These are phyloP conservation scores for Arctocebus calabarensis DNA, from an alignment of 2,797 vertebrate species.

Conservation along the genomic window DNA sequence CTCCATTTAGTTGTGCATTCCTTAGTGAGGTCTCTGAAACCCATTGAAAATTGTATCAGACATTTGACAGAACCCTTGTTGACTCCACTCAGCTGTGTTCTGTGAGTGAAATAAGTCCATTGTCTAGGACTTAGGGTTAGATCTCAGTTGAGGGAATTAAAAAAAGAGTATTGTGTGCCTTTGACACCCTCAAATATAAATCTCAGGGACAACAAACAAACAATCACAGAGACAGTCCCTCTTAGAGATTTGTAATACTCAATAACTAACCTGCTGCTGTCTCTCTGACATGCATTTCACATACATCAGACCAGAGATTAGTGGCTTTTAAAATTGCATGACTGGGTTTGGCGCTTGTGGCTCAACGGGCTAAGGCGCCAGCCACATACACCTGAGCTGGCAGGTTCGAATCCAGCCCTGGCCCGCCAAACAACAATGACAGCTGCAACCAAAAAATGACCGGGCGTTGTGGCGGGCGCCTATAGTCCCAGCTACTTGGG, in stretches of 20 bases:
- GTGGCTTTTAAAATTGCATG: conserved; percentile 18
- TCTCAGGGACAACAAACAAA: not conserved
- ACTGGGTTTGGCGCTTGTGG: not conserved
- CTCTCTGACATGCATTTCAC: not conserved
- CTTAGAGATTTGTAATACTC: not conserved
- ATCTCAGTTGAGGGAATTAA: conserved; percentile 21
- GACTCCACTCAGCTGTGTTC: not conserved
- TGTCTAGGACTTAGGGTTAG: not conserved
- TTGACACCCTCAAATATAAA: not conserved
- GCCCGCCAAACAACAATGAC: too few species aligned
- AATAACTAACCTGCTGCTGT: not conserved
- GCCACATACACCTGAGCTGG: too few species aligned
- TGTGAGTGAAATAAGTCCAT: not conserved
- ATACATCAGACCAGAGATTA: conserved; percentile 22
- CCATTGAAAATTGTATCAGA: not conserved
- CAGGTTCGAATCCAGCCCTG: too few species aligned
- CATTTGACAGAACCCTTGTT: not conserved
- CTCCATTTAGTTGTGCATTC: not conserved
- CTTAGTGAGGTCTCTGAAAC: conserved; percentile 20
- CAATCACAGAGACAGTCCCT: not conserved
- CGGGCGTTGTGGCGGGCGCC: too few species aligned
- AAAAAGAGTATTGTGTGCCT: not conserved
- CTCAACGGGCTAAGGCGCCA: too few species aligned
- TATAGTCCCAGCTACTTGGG: too few species aligned
- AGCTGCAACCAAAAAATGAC: too few species aligned